Conservation (phyloP, 2,888 invertebrate species). For the Disparrhopalites patrizii region DNA sequence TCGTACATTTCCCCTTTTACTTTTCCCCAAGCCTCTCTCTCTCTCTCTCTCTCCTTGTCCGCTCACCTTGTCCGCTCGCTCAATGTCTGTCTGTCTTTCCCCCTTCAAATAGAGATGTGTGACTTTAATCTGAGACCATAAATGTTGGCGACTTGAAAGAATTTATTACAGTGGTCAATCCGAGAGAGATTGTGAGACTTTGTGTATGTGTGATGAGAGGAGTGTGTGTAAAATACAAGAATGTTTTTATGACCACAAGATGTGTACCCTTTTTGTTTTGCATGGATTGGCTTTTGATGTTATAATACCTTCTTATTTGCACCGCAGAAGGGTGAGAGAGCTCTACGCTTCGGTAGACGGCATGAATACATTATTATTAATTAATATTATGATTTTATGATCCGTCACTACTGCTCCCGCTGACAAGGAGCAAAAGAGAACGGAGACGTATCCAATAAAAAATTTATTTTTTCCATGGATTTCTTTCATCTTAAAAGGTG, state of each 20-base stretch:
- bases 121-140: slow-evolving; percentile 33
- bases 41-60: neutral
- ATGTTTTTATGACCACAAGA: slow-evolving; percentile 19
- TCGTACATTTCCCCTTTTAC: too few species aligned
- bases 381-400: slow-evolving; percentile 25
- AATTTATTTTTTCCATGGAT: too few species aligned
- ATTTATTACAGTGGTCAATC: slow-evolving; percentile 25
- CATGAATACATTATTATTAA: slow-evolving; percentile 25
- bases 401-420: neutral
- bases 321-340: too few species aligned
- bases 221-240: slow-evolving; percentile 11
- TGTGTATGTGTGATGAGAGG: neutral
- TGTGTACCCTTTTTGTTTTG: slow-evolving; percentile 27
- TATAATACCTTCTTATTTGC: slow-evolving; percentile 17
- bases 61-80: too few species aligned
- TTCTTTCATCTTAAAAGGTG: too few species aligned
- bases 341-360: slow-evolving; percentile 12
- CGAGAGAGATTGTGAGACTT: neutral
- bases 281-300: slow-evolving; percentile 21
- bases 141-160: slow-evolving; percentile 31
- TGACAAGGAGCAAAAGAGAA: too few species aligned
- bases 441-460: too few species aligned
- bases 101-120: slow-evolving; percentile 27
- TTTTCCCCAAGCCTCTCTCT: neutral
- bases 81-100: neutral